These are phyloP conservation scores for Hipparchia semele DNA, from an alignment of 2,888 invertebrate genomes.

Conservation along the genomic window DNA sequence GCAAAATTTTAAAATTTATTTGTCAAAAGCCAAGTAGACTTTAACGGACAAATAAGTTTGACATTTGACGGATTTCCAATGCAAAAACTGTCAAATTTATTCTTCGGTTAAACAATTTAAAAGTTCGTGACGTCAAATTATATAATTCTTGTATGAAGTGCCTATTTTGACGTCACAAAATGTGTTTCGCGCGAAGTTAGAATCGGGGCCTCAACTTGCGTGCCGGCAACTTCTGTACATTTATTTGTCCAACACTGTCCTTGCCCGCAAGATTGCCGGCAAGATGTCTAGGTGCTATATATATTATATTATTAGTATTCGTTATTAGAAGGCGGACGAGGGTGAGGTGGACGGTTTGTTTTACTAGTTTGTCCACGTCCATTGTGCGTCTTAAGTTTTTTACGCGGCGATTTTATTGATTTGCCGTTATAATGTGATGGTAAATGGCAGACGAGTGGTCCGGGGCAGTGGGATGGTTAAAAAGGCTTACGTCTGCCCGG, in stretches of 20 bases:
- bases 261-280: slow-evolving; percentile 23
- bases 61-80: no score
- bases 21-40: no score
- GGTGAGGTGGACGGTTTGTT: slow-evolving; percentile 61
- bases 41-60: no score
- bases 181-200: not conserved
- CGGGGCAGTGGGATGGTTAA: not conserved
- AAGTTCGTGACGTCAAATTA: not conserved
- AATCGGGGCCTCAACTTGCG: slow-evolving; percentile 1
- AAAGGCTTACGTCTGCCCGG: not conserved
- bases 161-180: not conserved
- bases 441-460: slow-evolving; percentile 53
- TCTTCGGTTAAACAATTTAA: no score
- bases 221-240: not conserved
- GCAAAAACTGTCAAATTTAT: no score
- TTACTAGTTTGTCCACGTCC: slow-evolving; percentile 62
- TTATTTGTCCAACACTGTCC: slow-evolving; percentile 25
- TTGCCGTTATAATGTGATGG: slow-evolving; percentile 70
- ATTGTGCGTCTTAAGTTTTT: slow-evolving; percentile 65
- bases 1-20: no score
- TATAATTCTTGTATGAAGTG: not conserved
- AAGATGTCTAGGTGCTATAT: slow-evolving; percentile 37
- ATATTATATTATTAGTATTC: slow-evolving; percentile 43
- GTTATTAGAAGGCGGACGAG: slow-evolving; percentile 45
- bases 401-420: slow-evolving; percentile 80